phyloP scores from a whole-genome alignment of 2,888 invertebrate species.

The Orchestes rusci region DNA sequence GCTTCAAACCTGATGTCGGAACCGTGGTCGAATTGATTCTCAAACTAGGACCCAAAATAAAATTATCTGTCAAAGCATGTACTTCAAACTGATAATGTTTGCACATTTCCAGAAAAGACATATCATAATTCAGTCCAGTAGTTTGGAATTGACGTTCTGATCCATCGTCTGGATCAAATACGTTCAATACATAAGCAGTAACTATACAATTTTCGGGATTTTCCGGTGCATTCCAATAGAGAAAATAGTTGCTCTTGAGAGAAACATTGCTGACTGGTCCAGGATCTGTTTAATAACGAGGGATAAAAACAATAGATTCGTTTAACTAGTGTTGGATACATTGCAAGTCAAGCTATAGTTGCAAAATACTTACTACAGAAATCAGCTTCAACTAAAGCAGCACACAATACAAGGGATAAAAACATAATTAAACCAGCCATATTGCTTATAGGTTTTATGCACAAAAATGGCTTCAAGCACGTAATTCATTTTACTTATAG shows the following conservation, averaged over 20 bases:
- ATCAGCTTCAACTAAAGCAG: too few species aligned
- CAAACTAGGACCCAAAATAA: constrained; percentile 17
- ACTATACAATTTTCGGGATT: constrained; percentile 13
- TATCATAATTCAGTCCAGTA: not conserved
- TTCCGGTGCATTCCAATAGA: constrained; percentile 4
- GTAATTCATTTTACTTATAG: too few species aligned
- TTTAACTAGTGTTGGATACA: too few species aligned
- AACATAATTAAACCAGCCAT: too few species aligned
- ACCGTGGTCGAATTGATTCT: too few species aligned
- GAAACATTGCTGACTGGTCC: constrained; percentile 5
- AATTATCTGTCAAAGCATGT: constrained; percentile 10
- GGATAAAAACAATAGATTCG: too few species aligned
- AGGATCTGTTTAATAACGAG: constrained; percentile 11
- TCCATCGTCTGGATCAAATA: constrained; percentile 5
- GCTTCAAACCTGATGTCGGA: too few species aligned
- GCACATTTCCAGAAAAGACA: constrained; percentile 15
- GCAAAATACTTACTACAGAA: too few species aligned
- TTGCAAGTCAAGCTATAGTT: too few species aligned
- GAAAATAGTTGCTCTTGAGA: constrained; percentile 1
- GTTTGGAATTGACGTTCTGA: constrained; percentile 4
- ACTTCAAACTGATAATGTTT: constrained; percentile 14
- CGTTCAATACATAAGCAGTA: constrained; percentile 8
- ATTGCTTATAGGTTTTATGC: too few species aligned
- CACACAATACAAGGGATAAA: too few species aligned
- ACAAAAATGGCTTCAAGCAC: too few species aligned